Base-by-base conservation (phyloP, 2,888 invertebrate genomes). In the Conus canariensis region DNA sequence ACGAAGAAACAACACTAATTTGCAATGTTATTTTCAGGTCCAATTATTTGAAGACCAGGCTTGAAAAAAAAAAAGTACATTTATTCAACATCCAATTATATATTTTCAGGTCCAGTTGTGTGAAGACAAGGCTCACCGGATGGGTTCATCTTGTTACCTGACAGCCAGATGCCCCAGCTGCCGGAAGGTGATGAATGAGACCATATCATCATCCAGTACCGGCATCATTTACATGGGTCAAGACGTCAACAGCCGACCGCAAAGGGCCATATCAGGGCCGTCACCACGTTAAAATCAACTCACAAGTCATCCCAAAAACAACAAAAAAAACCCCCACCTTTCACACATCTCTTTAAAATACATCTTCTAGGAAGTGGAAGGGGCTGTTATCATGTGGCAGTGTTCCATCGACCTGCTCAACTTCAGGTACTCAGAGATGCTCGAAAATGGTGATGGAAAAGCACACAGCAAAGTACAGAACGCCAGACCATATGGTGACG, bases 81-180 rank as follows among this genome's bases (percentile, higher is more conserved):
- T 64, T 64, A 64, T 64, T 64, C 10, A 64, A 10, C 16, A 64
- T 64, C 3, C 64, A 14, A 64, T 64, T n/a, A n/a, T 7, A 22
- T 74, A 22, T 74, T 74, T 74, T n/a, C 74, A 74, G 74, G 74
- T 74, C 8, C 22, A 0, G 74, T 16, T 74, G 1, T 74, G 0
- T 22, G 74, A 74, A 74, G 74, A 74, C 74, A 74, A 74, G 8
- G 19, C 74, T 74, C 74, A 8, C 22, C 8, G 74, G 8, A 74
- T 74, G 74, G 74, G 74, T 74, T 74, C 74, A 22, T 16, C 74
- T n/a, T 74, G 74, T n/a, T n/a, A 74, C 74, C 74, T 74, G 22
- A 22, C 74, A 16, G 74, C 74, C 74, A 74, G n/a, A n/a, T 74
- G 74, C n/a, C 19, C 22, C 74, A 16, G n/a, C 22, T 74, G 74